These are phyloP conservation scores for Buphagus erythrorhynchus DNA, from an alignment of 2,797 vertebrate genomes.

Conservation along the genomic window DNA sequence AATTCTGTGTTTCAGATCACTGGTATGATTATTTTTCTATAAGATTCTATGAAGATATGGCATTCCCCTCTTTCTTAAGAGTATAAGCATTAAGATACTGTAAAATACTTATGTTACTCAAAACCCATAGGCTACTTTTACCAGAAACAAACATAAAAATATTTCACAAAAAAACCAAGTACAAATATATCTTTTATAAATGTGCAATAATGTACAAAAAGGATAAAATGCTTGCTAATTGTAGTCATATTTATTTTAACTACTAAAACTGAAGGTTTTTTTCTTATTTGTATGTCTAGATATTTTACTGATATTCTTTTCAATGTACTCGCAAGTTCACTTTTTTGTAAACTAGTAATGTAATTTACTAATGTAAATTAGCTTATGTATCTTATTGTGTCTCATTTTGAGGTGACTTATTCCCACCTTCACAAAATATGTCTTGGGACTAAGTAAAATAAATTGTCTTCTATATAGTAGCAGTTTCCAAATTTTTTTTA, in stretches of 20 bases:
- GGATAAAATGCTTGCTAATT: not conserved
- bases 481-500: not conserved
- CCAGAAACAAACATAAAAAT: not conserved
- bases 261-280: not conserved
- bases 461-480: not conserved
- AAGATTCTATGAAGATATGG: not conserved
- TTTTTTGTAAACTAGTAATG: not conserved
- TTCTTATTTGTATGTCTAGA: not conserved
- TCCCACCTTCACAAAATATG: not conserved
- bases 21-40: not conserved
- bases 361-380: not conserved
- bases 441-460: not conserved
- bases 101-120: not conserved
- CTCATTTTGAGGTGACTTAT: not conserved
- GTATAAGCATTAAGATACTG: not conserved
- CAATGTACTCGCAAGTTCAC: not conserved
- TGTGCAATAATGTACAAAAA: conserved; percentile 52
- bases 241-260: conserved; percentile 38
- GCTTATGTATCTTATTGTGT: not conserved
- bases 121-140: not conserved
- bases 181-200: not conserved
- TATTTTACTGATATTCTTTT: not conserved
- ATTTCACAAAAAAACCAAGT: not conserved
- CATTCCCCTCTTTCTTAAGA: not conserved
- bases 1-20: not conserved